These are phyloP conservation scores for Tapirus indicus DNA, from an alignment of 2,797 vertebrate species.

Conservation along the genomic window DNA sequence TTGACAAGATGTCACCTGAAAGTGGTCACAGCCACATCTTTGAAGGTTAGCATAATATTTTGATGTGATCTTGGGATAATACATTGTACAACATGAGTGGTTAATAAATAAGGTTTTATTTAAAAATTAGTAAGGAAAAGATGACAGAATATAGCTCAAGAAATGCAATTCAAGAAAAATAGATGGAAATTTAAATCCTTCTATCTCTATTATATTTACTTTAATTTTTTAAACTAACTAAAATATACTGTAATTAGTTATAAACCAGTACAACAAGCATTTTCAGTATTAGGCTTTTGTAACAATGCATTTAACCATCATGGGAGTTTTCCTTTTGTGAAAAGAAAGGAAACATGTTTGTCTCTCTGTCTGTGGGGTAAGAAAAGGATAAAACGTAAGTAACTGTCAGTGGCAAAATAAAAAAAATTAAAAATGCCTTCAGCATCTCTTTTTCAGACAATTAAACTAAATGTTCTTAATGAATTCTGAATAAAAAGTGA, in stretches of 20 bases:
- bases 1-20: constrained; percentile 88
- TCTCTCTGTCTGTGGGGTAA: constrained; percentile 5
- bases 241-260: not conserved
- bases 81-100: not conserved
- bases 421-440: constrained; percentile 35
- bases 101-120: constrained; percentile 48
- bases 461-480: constrained; percentile 74
- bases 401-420: constrained; percentile 52
- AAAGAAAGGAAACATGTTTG: constrained; percentile 8
- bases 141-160: not conserved
- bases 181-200: not conserved
- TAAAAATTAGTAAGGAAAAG: constrained; percentile 52
- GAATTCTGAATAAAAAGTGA: constrained; percentile 69
- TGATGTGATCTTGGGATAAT: constrained; percentile 62
- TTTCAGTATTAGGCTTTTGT: constrained; percentile 36
- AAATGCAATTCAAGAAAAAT: constrained; percentile 17
- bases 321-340: constrained; percentile 26
- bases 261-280: constrained; percentile 27
- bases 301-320: constrained; percentile 23
- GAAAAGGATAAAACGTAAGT: constrained; percentile 63
- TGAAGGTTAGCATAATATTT: constrained; percentile 86
- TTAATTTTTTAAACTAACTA: not conserved
- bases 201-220: not conserved
- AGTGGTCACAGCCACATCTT: constrained; percentile 76
- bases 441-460: constrained; percentile 68